Evolutionary conservation across 2,888 invertebrate species (phyloP), one percentile per base, ranked within the genome.

Genomic region (Laothoe populi): DNA sequence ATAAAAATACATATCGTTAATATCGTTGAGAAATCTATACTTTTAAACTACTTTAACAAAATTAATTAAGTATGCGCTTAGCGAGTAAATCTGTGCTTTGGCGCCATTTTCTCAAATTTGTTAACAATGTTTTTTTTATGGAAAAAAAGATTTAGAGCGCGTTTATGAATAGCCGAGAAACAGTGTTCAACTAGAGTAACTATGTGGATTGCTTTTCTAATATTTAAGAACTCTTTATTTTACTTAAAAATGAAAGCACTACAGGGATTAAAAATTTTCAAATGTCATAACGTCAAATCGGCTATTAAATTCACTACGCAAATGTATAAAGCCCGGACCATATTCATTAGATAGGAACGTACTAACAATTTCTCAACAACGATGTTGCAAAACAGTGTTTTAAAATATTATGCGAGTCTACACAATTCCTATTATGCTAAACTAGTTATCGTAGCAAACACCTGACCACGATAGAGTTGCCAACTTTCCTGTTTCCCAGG

Each of bases 401-500:
- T 10, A 7, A 3, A 23, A 13, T 19, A 8, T 8, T 19, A 19
- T 35, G 31, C 35, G 35, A 53, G 35, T 10, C 31, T 53, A 53
- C 53, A 35, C 19, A 53, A 38, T 8, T 3, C 35, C 35, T 35
- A 35, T 35, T 7, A 1, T 19, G 44, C 31, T 53, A 35, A 19
- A 35, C 35, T 53, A 53, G 19, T 26, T 49, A 26, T 16, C 16
- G 13, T n/a, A 16, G 49, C 49, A 11, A 16, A 53, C 49, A 53
- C 49, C 49, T 31, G 31, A 53, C 49, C 49, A 53, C 31, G 53
- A 53, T n/a, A n/a, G n/a, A n/a, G n/a, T n/a, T n/a, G n/a, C n/a
- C n/a, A n/a, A n/a, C n/a, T n/a, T n/a, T n/a, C n/a, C n/a, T n/a
- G n/a, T n/a, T n/a, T n/a, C n/a, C n/a, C n/a, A n/a, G n/a, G n/a